Evolutionary conservation across 1,140 invertebrate genomes (phyloP), one percentile per base, ranked within the genome.

Genomic region (Apolygus lucorum): DNA sequence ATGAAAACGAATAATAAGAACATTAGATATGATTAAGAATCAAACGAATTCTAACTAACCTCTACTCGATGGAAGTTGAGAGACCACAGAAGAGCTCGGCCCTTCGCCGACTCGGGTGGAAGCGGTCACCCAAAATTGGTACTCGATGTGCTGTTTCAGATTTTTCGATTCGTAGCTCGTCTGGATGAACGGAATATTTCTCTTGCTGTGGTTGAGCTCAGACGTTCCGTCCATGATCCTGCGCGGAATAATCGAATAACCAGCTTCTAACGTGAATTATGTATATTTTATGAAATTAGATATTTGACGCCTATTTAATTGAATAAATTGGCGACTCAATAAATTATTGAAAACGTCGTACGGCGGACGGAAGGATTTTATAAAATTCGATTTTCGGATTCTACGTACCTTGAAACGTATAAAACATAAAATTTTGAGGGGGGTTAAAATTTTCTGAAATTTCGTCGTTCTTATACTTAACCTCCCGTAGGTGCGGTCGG

Each of bases 61-160:
- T 79, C 79, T 76, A n/a, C 72, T 76, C 0, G 81, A 84, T 13
- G 85, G 82, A 21, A 86, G 79, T 75, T 87, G 86, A 0, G 85
- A 84, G 0, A 85, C 84, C 0, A 88, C 85, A 69, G 82, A 80
- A 0, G 87, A 88, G 76, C 86, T 88, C 74, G 87, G 86, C 0
- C 89, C 89, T 76, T 91, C 89, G 0, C 89, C 90, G 52, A 89
- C 84, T 26, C 86, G 79, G 0, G 89, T 91, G 14, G 86, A 87
- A 11, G 88, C 89, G 1, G 88, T 89, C 8, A 91, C 87, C 89
- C 89, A 91, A 76, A 90, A 90, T 76, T 91, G 86, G 76, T 93
- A 93, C 71, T 87, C 86, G 2, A 89, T 88, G 42, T 90, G 85
- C 1, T 90, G 88, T 72, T 89, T 85, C 13, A 93, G 79, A 54